Conservation (phyloP, 2,797 vertebrate genomes). For the Coregonus suidteri region DNA sequence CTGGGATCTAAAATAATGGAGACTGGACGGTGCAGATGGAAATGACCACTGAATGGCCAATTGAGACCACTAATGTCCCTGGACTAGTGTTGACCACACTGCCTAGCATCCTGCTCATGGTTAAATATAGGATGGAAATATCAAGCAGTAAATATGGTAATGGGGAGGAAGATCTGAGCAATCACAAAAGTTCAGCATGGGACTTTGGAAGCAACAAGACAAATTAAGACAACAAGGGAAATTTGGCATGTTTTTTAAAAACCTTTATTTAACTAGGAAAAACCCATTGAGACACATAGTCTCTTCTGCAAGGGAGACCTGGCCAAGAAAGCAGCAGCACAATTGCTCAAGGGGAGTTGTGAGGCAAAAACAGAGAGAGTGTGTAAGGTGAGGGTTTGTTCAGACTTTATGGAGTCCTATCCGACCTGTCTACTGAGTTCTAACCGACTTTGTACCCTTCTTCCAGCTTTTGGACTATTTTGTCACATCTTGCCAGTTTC, state of each 20-base stretch:
- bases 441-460: neutral
- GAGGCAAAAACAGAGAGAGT: too few relatives aligned
- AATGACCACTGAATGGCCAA: constrained; percentile 33
- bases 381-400: too few relatives aligned
- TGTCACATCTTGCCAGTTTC: too few relatives aligned
- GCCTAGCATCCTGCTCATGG: constrained; percentile 26
- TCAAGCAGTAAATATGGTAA: constrained; percentile 26
- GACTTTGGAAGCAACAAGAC: neutral
- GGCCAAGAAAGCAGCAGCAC: too few relatives aligned
- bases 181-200: neutral
- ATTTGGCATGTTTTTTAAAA: too few relatives aligned
- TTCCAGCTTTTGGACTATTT: constrained; percentile 6
- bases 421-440: too few relatives aligned
- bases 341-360: too few relatives aligned
- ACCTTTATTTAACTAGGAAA: too few relatives aligned
- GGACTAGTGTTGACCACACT: constrained; percentile 35
- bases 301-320: too few relatives aligned
- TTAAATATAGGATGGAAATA: constrained; percentile 35
- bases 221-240: neutral
- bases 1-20: constrained; percentile 34
- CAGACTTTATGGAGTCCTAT: too few relatives aligned
- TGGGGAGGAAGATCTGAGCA: neutral
- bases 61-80: constrained; percentile 58
- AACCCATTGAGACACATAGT: too few relatives aligned
- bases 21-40: constrained; percentile 36